Percentiles rank a stretch among this genome's conserved stretches.
Evolutionary conservation across 2,113 vertebrate species (phyloP).

Genomic region (Cercopithecus mona): DNA sequence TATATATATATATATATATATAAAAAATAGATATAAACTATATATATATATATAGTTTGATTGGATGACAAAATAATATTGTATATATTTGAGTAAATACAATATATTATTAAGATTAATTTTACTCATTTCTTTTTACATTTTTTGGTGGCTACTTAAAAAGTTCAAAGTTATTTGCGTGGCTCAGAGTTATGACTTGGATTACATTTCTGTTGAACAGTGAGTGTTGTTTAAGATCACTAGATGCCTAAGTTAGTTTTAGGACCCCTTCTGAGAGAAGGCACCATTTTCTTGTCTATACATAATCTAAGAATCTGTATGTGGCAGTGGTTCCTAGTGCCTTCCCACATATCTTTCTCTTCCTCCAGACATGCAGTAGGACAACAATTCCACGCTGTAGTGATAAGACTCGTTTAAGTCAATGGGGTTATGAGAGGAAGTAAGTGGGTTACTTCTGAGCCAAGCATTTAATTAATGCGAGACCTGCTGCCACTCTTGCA

Average conservation of each 20-base stretch:
- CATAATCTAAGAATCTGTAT: background rate
- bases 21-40: too few relatives aligned
- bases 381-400: background rate
- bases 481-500: fast-evolving
- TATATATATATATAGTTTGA: too few relatives aligned
- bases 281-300: background rate
- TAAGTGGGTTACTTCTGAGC: background rate
- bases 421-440: background rate
- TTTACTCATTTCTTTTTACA: background rate
- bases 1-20: too few relatives aligned
- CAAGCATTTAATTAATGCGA: background rate
- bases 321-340: background rate
- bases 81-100: background rate
- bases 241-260: background rate
- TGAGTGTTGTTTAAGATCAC: background rate
- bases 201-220: background rate
- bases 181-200: background rate
- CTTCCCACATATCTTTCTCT: background rate
- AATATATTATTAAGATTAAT: background rate
- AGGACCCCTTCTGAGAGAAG: background rate
- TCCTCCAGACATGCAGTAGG: background rate
- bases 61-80: background rate
- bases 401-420: background rate
- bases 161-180: background rate
- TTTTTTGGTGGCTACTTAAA: background rate